Percentiles rank a stretch among this genome's conserved stretches.
Evolutionary conservation across 2,113 vertebrate genomes (phyloP).

Genomic region (Melanocharis versteri): DNA sequence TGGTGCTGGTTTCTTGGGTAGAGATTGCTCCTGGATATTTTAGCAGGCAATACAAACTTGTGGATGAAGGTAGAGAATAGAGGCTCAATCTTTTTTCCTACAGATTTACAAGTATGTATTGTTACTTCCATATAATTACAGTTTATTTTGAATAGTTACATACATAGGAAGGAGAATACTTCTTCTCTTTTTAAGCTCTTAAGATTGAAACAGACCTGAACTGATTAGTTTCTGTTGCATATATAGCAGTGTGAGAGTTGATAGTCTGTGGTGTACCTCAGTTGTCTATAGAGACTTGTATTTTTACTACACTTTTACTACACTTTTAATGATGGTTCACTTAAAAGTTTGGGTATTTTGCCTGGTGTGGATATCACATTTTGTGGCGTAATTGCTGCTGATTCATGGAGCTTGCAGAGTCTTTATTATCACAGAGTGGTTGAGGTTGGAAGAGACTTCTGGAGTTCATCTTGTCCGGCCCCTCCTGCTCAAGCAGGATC

Average conservation of each 20-base stretch:
- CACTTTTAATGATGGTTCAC: background rate
- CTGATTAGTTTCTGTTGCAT: background rate
- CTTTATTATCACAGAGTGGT: conserved; percentile 26
- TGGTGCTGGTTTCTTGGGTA: background rate
- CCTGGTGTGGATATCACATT: rapidly evolving
- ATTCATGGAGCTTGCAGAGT: background rate
- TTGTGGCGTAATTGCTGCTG: background rate
- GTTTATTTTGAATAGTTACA: background rate
- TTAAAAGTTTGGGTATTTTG: background rate
- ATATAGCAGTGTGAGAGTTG: background rate
- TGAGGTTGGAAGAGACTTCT: conserved; percentile 37
- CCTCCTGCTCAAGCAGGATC: conserved; percentile 8
- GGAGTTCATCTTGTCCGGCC: background rate
- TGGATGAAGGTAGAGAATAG: background rate
- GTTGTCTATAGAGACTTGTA: background rate
- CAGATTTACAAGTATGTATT: background rate
- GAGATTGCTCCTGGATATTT: background rate
- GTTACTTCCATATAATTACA: background rate
- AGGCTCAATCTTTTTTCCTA: background rate
- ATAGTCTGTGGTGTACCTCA: background rate
- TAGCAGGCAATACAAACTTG: background rate
- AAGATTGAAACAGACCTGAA: background rate
- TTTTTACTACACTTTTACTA: background rate
- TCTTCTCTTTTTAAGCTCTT: background rate
- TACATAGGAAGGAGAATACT: background rate